Percentiles rank a stretch among this genome's conserved stretches.
Conservation (phyloP, 2,888 invertebrate species). For the Nebria salina region DNA sequence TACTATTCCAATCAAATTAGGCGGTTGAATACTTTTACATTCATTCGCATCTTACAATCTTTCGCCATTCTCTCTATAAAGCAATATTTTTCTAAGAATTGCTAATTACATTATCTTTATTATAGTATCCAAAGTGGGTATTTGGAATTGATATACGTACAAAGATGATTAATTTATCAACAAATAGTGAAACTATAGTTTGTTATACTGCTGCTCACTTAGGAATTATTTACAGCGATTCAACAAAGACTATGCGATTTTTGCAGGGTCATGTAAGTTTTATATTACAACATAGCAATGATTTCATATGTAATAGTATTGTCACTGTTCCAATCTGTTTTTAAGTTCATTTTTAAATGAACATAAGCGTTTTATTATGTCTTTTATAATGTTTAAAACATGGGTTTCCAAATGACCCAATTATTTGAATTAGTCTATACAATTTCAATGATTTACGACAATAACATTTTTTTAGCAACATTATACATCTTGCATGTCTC, state of each 20-base stretch:
- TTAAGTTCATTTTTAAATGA: neutral
- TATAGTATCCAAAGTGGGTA: constrained; percentile 70
- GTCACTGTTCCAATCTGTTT: neutral
- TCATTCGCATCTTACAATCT: too few relatives aligned
- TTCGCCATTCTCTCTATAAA: too few relatives aligned
- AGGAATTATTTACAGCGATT: constrained; percentile 72
- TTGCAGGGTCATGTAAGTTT: constrained; percentile 76
- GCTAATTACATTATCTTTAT: constrained; percentile 42
- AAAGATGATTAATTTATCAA: constrained; percentile 70
- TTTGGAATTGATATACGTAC: constrained; percentile 71
- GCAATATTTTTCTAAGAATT: constrained; percentile 1
- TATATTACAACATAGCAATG: too few relatives aligned
- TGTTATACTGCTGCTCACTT: constrained; percentile 74
- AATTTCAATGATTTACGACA: neutral
- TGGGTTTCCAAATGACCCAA: neutral
- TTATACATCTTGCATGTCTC: constrained; percentile 64
- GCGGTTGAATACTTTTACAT: too few relatives aligned
- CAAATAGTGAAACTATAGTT: constrained; percentile 57
- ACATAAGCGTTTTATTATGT: constrained; percentile 7
- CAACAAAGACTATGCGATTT: constrained; percentile 67
- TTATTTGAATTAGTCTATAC: neutral
- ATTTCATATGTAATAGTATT: neutral
- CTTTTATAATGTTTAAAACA: constrained; percentile 23
- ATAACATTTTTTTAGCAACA: constrained; percentile 63
- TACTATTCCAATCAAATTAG: too few relatives aligned